These are phyloP conservation scores for Muricea muricata DNA, from an alignment of 92 coral and sea anemone genomes.

Conservation along the genomic window DNA sequence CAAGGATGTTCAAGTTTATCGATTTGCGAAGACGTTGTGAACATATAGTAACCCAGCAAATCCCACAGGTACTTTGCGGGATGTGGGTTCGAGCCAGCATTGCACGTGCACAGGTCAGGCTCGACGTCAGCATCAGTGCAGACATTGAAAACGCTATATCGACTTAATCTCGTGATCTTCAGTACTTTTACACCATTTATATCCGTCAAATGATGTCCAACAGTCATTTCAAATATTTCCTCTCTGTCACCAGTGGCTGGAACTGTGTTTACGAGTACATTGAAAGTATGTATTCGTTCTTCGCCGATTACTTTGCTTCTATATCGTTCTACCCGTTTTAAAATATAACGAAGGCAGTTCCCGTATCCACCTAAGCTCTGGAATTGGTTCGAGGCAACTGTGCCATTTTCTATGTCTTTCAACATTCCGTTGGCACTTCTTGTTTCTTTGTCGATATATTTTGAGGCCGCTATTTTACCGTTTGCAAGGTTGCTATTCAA, in stretches of 20 bases:
- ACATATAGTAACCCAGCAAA: conserved; percentile 7
- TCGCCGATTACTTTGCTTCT: conserved; percentile 71
- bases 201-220: conserved; percentile 69
- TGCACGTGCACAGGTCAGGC: conserved; percentile 86
- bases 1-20: not conserved
- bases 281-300: conserved; percentile 69
- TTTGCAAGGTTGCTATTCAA: not conserved
- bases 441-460: not conserved
- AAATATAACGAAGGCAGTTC: conserved; percentile 79
- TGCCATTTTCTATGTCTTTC: not conserved
- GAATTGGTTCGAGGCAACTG: not conserved
- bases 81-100: not conserved
- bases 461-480: not conserved
- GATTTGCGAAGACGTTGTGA: not conserved
- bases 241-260: conserved; percentile 69
- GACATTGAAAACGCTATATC: conserved; percentile 74
- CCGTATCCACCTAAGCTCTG: conserved; percentile 55
- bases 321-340: conserved; percentile 77
- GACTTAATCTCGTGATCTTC: conserved; percentile 76
- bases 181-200: conserved; percentile 68
- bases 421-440: too few relatives aligned
- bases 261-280: conserved; percentile 58
- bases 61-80: not conserved
- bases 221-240: conserved; percentile 83
- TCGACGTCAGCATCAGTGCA: conserved; percentile 84